Conservation (phyloP, 2,888 invertebrate species). For the Drosophila buzzatii region DNA sequence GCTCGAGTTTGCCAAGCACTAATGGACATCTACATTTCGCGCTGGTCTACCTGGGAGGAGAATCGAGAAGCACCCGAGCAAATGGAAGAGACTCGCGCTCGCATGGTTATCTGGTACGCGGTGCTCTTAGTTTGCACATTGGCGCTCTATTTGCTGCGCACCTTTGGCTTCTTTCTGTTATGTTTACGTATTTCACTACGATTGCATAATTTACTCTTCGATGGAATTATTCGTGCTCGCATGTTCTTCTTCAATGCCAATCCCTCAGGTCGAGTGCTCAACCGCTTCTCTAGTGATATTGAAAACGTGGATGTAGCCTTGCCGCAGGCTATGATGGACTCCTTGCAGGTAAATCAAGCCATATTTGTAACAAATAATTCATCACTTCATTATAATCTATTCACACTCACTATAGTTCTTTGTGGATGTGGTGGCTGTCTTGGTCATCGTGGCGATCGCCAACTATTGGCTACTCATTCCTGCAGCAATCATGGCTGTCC, state of each 20-base stretch:
- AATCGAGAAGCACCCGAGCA: slow-evolving; percentile 40
- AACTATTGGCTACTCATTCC: slow-evolving; percentile 88
- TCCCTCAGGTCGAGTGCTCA: slow-evolving; percentile 88
- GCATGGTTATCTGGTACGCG: slow-evolving; percentile 78
- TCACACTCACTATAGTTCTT: slow-evolving; percentile 67
- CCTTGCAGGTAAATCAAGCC: slow-evolving; percentile 86
- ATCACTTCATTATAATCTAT: background rate
- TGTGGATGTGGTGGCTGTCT: slow-evolving; percentile 85
- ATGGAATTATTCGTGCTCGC: slow-evolving; percentile 89
- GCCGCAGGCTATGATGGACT: slow-evolving; percentile 87
- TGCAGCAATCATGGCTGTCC: slow-evolving; percentile 87
- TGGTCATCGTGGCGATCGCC: slow-evolving; percentile 88
- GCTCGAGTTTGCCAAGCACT: slow-evolving; percentile 89
- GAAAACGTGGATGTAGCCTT: slow-evolving; percentile 88
- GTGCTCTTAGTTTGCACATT: slow-evolving; percentile 71
- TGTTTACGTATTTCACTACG: slow-evolving; percentile 91
- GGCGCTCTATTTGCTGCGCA: slow-evolving; percentile 86
- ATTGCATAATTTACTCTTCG: slow-evolving; percentile 92
- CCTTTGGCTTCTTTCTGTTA: slow-evolving; percentile 89
- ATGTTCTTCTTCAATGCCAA: slow-evolving; percentile 92
- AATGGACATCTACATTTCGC: slow-evolving; percentile 90
- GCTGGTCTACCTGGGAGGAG: slow-evolving; percentile 87
- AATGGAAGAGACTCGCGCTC: slow-evolving; percentile 56
- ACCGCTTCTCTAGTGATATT: slow-evolving; percentile 91
- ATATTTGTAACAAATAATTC: background rate